Base-by-base conservation (phyloP, 1,140 invertebrate species). In the Pararge aegeria region DNA sequence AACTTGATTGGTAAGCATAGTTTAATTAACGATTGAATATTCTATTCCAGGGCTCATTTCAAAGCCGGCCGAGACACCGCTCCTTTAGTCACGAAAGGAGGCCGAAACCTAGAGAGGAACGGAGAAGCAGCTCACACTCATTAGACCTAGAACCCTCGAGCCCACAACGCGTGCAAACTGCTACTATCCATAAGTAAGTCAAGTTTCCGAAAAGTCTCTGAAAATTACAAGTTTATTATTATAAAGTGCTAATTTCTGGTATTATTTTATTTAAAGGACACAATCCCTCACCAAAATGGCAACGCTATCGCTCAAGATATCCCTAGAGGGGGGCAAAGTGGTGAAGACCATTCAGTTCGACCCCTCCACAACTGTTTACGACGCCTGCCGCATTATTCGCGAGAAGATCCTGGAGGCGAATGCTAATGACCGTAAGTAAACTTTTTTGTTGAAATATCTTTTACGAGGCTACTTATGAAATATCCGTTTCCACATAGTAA, bases 261-360 rank as follows among this genome's bases (percentile, higher is more conserved):
- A n/a, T n/a, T n/a, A n/a, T n/a, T 20, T 18, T 15, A 27, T 15
- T 13, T 52, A 6, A 73, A 86, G 85, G 71, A 70, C 83, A 4
- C 76, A 70, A 19, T 84, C 84, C 0, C 65, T 84, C 42, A 73
- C 58, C 65, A 86, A 78, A 49, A 94, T 94, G 93, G 94, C 95
- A 81, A 94, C 95, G 46, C 88, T 99, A 56, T 98, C 98, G 66
- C 93, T 99, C 69, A 97, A 97, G 89, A 97, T 99, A 85, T 95
- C 95, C 77, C 95, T 98, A 78, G 95, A 97, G 70, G 97, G 97
- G 69, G 95, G 95, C 79, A 97, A 97, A 90, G 95, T 97, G 69
- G 97, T 96, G 66, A 99, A 99, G 92, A 99, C 97, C 67, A 98
- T 99, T 92, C 97, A 99, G 90, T 99, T 99, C 88, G 97, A 99